These are phyloP conservation scores for Parthenolecanium corni DNA, from an alignment of 2,888 invertebrate genomes.

Conservation along the genomic window DNA sequence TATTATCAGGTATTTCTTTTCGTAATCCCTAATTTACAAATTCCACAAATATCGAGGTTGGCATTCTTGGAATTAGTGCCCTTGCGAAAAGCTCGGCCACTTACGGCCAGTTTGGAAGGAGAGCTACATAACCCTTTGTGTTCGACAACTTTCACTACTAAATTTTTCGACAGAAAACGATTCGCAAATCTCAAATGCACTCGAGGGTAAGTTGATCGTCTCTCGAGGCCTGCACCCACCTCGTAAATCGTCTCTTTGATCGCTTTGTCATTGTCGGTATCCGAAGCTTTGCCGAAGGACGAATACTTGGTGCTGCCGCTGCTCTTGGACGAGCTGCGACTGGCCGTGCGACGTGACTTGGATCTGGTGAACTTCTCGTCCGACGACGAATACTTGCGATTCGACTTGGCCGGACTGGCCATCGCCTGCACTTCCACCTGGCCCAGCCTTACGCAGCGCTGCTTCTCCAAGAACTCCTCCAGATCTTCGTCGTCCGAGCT, in stretches of 20 bases:
- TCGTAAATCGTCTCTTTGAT: slow-evolving; percentile 25
- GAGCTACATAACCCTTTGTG: too few relatives aligned
- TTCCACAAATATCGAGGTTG: too few relatives aligned
- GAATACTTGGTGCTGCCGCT: slow-evolving; percentile 22
- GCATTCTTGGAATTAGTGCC: too few relatives aligned
- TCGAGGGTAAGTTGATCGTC: too few relatives aligned
- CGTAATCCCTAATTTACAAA: too few relatives aligned
- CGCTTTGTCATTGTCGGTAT: slow-evolving; percentile 17
- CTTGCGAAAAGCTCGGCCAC: too few relatives aligned
- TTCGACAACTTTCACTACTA: too few relatives aligned
- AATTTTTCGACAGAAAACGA: too few relatives aligned
- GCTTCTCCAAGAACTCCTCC: slow-evolving; percentile 26
- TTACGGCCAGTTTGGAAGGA: too few relatives aligned
- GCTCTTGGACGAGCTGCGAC: slow-evolving; percentile 6
- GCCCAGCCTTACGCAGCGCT: slow-evolving; percentile 19
- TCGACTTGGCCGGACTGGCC: too few relatives aligned
- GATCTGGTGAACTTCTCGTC: neutral
- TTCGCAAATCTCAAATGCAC: too few relatives aligned
- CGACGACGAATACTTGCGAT: neutral
- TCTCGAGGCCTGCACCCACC: neutral
- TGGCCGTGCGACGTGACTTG: slow-evolving; percentile 5
- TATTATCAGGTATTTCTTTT: too few relatives aligned
- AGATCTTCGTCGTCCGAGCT: slow-evolving; percentile 24
- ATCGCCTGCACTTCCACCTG: neutral
- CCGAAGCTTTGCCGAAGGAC: slow-evolving; percentile 12